Percentiles rank a stretch among this genome's conserved stretches.
These are phyloP conservation scores for Dynastes hyllus DNA, from an alignment of 2,888 invertebrate genomes.

Conservation along the genomic window DNA sequence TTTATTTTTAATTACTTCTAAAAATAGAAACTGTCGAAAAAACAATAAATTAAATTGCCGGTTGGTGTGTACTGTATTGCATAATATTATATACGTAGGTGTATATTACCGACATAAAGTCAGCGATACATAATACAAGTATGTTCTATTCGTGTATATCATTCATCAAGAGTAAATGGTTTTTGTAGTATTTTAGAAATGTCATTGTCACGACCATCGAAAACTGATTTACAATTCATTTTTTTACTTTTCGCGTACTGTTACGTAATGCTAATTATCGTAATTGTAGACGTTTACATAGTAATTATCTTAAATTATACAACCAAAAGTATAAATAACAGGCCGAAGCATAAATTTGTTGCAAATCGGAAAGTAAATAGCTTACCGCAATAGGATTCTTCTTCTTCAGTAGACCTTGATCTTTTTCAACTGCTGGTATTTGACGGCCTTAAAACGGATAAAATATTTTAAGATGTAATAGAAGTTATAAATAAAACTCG, in stretches of 20 bases:
- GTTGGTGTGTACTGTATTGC: neutral
- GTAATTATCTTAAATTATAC: constrained; percentile 10
- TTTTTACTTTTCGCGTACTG: neutral
- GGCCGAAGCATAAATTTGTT: neutral
- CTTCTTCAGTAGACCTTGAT: constrained; percentile 26
- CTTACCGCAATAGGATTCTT: neutral
- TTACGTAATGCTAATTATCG: constrained; percentile 15
- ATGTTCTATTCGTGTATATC: neutral
- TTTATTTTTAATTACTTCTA: constrained; percentile 33
- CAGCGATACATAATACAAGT: neutral
- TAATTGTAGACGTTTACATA: neutral
- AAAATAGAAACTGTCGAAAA: constrained; percentile 16
- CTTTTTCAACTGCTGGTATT: constrained; percentile 19
- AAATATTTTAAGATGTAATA: constrained; percentile 6
- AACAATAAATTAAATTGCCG: neutral
- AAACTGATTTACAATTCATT: neutral
- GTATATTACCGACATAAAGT: constrained; percentile 3
- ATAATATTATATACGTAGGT: neutral
- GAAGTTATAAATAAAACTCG: constrained; percentile 16
- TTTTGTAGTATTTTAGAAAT: neutral
- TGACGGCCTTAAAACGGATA: neutral
- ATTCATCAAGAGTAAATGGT: neutral
- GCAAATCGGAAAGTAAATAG: neutral
- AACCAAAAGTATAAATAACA: constrained; percentile 2
- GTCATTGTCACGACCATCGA: constrained; percentile 19